Conservation (phyloP, 2,888 invertebrate genomes). For the Polia nebulosa region DNA sequence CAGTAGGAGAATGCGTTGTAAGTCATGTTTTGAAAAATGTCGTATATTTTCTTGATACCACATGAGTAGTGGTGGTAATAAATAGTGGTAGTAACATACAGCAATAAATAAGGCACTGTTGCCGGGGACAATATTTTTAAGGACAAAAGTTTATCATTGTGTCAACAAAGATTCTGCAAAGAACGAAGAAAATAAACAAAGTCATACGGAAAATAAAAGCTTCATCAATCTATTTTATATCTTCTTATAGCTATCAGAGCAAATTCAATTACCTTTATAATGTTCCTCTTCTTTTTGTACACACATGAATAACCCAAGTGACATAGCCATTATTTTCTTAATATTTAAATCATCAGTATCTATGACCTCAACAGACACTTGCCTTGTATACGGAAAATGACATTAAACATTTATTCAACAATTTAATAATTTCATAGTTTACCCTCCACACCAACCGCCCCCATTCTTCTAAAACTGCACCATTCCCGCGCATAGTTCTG, state of each 20-base stretch:
- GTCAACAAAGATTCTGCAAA: background rate
- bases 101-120: slow-evolving; percentile 30
- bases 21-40: slow-evolving; percentile 41
- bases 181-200: background rate
- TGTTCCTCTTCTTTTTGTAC: background rate
- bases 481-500: slow-evolving; percentile 18
- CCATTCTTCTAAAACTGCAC: slow-evolving; percentile 46
- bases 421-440: background rate
- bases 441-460: background rate
- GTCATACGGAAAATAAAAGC: background rate
- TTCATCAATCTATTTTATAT: background rate
- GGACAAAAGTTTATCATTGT: slow-evolving; percentile 1
- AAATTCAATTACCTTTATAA: background rate
- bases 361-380: background rate
- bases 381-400: background rate
- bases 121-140: slow-evolving; percentile 24
- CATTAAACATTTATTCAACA: background rate
- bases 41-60: slow-evolving; percentile 40
- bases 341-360: no score
- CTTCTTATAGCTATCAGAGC: background rate
- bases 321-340: background rate
- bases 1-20: slow-evolving; percentile 5
- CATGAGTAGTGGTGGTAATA: slow-evolving; percentile 34
- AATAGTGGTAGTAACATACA: slow-evolving; percentile 32
- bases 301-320: background rate